Percentiles rank a stretch among this genome's conserved stretches.
Conservation (phyloP, 2,888 invertebrate species). For the Eutolmus rufibarbis region DNA sequence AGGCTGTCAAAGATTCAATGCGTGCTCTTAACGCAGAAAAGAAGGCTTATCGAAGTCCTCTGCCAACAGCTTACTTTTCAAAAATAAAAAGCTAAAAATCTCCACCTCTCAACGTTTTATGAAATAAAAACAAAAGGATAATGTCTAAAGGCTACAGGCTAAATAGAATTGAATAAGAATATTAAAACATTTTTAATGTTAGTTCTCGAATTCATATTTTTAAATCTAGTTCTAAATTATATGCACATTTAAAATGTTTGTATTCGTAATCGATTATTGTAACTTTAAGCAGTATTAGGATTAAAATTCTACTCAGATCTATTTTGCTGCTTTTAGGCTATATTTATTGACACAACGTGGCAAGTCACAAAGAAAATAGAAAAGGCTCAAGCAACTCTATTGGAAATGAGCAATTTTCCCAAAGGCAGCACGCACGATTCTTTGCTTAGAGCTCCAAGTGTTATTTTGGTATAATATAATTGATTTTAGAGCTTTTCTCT, state of each 20-base stretch:
- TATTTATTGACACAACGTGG: background rate
- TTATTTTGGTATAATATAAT: background rate
- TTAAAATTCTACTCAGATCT: background rate
- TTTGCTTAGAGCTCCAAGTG: background rate
- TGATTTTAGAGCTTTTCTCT: background rate
- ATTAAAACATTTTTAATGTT: too few species aligned
- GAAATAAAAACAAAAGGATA: background rate
- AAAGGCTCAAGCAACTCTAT: background rate
- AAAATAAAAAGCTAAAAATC: background rate
- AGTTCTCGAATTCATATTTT: too few species aligned
- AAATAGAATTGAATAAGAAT: background rate
- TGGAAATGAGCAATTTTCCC: background rate
- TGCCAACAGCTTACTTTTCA: background rate
- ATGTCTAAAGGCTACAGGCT: background rate
- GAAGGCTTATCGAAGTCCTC: background rate
- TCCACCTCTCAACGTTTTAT: background rate
- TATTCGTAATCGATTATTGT: background rate
- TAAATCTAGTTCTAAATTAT: too few species aligned
- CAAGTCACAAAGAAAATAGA: background rate
- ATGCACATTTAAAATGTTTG: background rate
- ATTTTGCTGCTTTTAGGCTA: background rate
- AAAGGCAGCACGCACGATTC: background rate
- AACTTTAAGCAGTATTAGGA: background rate
- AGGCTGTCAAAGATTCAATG: background rate
- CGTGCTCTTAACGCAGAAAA: background rate